Base-by-base conservation (phyloP, 2,797 vertebrate genomes). In the Parauchenoglanis ngamensis region DNA sequence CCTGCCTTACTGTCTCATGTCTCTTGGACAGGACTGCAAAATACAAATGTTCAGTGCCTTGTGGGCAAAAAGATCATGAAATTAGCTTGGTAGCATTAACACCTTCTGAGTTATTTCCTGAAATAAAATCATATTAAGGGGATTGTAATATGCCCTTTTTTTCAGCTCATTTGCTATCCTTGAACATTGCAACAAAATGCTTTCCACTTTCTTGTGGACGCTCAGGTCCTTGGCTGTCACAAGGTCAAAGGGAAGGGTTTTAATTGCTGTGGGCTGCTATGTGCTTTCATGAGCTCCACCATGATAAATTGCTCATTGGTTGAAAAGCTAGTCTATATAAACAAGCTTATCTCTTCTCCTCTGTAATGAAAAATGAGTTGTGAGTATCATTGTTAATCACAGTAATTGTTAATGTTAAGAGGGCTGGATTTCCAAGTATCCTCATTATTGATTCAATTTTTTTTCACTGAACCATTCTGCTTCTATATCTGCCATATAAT, bases 321-420 rank as follows among this genome's bases (percentile, higher is more conserved):
- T 96, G 96, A 96, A 97, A 96, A 96, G 95, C 95, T 93, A 95
- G 95, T 96, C 95, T 97, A 96, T 96, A 96, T 96, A 98, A 98
- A 97, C 95, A 96, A 95, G 96, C 96, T 98, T 98, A 97, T 97
- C 96, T 97, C 95, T 94, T 91, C 94, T 93, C 93, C 94, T 95
- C 96, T 94, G 94, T 93, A 94, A 95, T 97, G 97, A 98, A 97
- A 97, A 97, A 97, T 97, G 96, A 97, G 95, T 95, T 95, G 94
- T 95, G 94, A 96, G 96, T 96, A 96, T 96, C 96, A 97, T 95
- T 97, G 96, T 97, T 97, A 97, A 97, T 97, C 97, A 97, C 96
- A 95, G 94, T 97, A 97, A 97, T 96, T 97, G 96, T 96, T 96
- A 96, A 97, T 96, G 96, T 97, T 97, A 96, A 96, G 95, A 95